Evolutionary conservation across 2,113 vertebrate genomes (phyloP).

Genomic region (Meriones unguiculatus): DNA sequence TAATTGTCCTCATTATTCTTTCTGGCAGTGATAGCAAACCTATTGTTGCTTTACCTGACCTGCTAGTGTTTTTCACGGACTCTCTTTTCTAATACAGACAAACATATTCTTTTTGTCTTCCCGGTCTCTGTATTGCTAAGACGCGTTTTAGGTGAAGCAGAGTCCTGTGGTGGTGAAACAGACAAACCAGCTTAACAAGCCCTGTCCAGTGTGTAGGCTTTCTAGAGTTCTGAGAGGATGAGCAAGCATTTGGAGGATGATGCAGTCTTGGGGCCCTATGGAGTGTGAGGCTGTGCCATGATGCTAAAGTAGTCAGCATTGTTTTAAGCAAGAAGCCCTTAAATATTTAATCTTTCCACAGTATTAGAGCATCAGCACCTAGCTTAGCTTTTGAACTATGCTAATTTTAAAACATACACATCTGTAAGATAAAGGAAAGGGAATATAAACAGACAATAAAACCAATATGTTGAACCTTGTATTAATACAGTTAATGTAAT

Average conservation of each 20-base stretch:
- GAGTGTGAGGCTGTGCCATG: neutral
- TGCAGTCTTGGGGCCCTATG: too few relatives aligned
- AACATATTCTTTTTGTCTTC: neutral
- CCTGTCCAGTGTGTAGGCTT: neutral
- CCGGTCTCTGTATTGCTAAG: neutral
- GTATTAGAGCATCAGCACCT: neutral
- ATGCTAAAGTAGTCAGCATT: neutral
- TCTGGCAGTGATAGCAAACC: neutral
- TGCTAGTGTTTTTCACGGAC: neutral
- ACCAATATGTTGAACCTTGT: neutral
- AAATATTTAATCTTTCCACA: neutral
- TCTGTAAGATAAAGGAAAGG: neutral
- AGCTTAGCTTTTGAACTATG: slow-evolving; percentile 41
- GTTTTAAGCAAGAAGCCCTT: neutral
- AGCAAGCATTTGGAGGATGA: neutral
- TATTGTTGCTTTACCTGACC: neutral
- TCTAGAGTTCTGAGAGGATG: neutral
- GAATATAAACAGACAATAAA: neutral
- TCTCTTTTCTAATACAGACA: neutral
- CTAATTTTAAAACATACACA: neutral
- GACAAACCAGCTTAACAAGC: too few relatives aligned
- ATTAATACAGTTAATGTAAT: neutral
- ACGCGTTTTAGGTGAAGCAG: neutral
- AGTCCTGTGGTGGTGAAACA: neutral
- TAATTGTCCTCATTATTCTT: neutral